Evolutionary conservation across 2,888 invertebrate genomes (phyloP).

Genomic region (Stomorhina lunata): DNA sequence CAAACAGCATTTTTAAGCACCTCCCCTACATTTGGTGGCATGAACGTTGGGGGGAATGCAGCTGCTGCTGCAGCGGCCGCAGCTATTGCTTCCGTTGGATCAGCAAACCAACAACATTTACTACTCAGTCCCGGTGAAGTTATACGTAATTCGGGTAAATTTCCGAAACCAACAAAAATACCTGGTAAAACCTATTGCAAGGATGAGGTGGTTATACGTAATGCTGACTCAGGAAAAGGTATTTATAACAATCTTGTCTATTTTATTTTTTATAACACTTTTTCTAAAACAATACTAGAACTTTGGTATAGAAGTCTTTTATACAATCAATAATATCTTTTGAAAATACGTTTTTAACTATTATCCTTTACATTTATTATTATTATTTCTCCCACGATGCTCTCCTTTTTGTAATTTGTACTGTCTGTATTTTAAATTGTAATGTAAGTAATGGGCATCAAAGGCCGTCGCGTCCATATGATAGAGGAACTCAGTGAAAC

Average conservation of each 20-base stretch:
- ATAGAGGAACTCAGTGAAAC: constrained; percentile 99
- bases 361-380: constrained; percentile 57
- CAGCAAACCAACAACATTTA: constrained; percentile 77
- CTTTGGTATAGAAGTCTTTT: constrained; percentile 50
- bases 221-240: constrained; percentile 98
- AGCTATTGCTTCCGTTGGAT: constrained; percentile 76
- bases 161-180: constrained; percentile 92
- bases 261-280: background rate
- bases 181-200: constrained; percentile 96
- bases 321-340: too few species aligned
- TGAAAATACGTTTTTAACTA: constrained; percentile 41
- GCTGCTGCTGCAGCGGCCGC: constrained; percentile 74
- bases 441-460: constrained; percentile 97
- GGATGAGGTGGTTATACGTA: constrained; percentile 96
- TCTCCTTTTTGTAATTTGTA: constrained; percentile 59
- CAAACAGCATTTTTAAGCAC: constrained; percentile 80
- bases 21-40: constrained; percentile 80
- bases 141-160: constrained; percentile 93
- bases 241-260: constrained; percentile 68
- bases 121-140: constrained; percentile 91
- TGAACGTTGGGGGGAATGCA: constrained; percentile 68
- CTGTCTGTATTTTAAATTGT: constrained; percentile 53
- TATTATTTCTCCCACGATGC: constrained; percentile 61
- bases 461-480: constrained; percentile 98
- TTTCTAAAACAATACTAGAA: constrained; percentile 10